Percentiles rank a stretch among this genome's conserved stretches.
phyloP scores from a whole-genome alignment of 2,888 invertebrate species.

The Pimpla rufipes region DNA sequence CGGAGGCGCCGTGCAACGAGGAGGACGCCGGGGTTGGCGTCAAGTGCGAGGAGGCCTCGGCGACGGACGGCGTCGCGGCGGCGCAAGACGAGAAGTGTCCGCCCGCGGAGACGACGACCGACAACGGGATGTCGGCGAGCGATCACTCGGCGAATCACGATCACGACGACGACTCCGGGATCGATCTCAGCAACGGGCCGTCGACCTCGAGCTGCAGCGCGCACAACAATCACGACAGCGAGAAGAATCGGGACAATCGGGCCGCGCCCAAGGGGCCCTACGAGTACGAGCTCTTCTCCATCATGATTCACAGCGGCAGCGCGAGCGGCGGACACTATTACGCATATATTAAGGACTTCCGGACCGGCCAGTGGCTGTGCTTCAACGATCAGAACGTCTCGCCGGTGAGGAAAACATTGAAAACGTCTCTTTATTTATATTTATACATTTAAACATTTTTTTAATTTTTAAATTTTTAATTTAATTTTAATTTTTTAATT shows the following conservation, averaged over 20 bases:
- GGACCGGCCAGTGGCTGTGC: constrained; percentile 92
- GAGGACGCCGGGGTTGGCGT: constrained; percentile 85
- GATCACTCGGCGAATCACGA: constrained; percentile 78
- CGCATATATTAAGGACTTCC: constrained; percentile 94
- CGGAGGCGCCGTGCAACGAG: constrained; percentile 83
- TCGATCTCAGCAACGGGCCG: constrained; percentile 87
- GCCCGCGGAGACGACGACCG: constrained; percentile 77
- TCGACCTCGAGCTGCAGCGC: constrained; percentile 84
- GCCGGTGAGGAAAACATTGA: constrained; percentile 86
- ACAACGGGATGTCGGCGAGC: constrained; percentile 76
- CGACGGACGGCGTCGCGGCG: constrained; percentile 90
- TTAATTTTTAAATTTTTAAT: neutral
- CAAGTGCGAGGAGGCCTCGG: constrained; percentile 89
- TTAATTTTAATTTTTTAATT: neutral
- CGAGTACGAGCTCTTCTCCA: constrained; percentile 94
- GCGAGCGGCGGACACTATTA: constrained; percentile 97
- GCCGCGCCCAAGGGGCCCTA: constrained; percentile 88
- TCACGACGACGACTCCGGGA: constrained; percentile 90
- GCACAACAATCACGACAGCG: constrained; percentile 86
- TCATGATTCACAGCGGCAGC: constrained; percentile 97
- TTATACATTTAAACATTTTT: neutral
- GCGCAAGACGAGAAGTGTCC: constrained; percentile 88
- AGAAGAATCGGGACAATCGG: constrained; percentile 85
- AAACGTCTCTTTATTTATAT: neutral
- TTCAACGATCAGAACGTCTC: constrained; percentile 95